Percentiles rank a stretch among this genome's conserved stretches.
Conservation (phyloP, 2,888 invertebrate species). For the Labia minor region DNA sequence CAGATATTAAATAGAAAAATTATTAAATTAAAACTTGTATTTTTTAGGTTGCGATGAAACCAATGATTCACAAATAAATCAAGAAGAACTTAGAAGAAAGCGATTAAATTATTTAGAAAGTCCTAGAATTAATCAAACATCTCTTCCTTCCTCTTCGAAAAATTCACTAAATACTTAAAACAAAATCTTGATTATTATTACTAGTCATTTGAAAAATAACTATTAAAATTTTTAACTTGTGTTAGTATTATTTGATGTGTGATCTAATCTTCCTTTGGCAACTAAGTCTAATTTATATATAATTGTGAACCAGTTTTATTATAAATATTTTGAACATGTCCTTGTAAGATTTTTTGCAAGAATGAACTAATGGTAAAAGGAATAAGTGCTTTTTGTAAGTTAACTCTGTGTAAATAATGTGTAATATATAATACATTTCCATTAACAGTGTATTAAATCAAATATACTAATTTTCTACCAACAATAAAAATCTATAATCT, state of each 20-base stretch:
- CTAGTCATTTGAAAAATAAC: neutral
- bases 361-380: constrained; percentile 5
- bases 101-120: constrained; percentile 29
- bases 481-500: neutral
- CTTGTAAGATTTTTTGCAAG: neutral
- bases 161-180: constrained; percentile 13
- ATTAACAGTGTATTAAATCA: neutral
- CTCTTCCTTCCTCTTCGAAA: neutral
- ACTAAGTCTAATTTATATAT: neutral
- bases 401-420: neutral
- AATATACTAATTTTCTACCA: neutral
- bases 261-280: neutral
- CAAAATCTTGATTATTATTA: neutral
- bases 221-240: neutral
- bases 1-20: too few relatives aligned
- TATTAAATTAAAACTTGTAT: too few relatives aligned
- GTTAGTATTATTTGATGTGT: neutral
- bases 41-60: constrained; percentile 19
- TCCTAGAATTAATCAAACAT: neutral
- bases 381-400: neutral
- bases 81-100: constrained; percentile 29
- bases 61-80: constrained; percentile 22
- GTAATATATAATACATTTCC: neutral
- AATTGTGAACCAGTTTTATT: neutral
- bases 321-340: neutral